phyloP scores from a whole-genome alignment of 2,797 vertebrate species.

The Pseudochirops corinnae region DNA sequence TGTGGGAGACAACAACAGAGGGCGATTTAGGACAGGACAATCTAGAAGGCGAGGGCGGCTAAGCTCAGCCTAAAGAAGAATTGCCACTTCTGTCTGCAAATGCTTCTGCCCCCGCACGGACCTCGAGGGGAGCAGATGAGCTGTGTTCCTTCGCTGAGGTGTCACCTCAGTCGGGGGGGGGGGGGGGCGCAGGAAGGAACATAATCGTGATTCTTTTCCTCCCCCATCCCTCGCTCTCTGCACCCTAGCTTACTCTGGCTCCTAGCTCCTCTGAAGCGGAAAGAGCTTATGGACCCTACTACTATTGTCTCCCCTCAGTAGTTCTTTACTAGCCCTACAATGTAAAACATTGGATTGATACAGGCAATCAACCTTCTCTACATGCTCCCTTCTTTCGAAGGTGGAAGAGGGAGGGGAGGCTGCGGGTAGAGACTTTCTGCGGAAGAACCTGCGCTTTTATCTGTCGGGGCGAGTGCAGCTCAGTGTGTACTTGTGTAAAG shows the following conservation, averaged over 20 bases:
- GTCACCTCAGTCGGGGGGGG: background rate
- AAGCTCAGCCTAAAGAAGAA: background rate
- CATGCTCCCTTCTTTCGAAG: background rate
- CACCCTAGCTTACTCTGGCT: background rate
- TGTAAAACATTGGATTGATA: background rate
- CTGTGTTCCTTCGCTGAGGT: background rate
- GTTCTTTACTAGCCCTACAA: background rate
- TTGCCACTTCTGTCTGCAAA: background rate
- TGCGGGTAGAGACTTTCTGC: constrained; percentile 3
- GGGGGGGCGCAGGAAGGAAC: background rate
- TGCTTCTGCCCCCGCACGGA: background rate
- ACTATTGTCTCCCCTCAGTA: background rate
- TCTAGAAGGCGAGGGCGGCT: background rate
- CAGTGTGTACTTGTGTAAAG: background rate
- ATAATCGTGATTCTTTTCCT: background rate
- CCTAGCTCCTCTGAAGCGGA: background rate
- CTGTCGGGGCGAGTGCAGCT: background rate
- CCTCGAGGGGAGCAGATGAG: background rate
- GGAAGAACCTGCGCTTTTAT: background rate
- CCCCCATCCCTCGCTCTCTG: background rate
- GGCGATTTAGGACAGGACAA: background rate
- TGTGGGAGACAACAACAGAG: background rate
- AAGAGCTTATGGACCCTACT: background rate
- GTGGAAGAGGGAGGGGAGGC: background rate
- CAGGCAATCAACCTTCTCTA: background rate